Evolutionary conservation across 2,113 vertebrate species (phyloP), one percentile per base, ranked within the genome.

Genomic region (Campylorhamphus procurvoides): DNA sequence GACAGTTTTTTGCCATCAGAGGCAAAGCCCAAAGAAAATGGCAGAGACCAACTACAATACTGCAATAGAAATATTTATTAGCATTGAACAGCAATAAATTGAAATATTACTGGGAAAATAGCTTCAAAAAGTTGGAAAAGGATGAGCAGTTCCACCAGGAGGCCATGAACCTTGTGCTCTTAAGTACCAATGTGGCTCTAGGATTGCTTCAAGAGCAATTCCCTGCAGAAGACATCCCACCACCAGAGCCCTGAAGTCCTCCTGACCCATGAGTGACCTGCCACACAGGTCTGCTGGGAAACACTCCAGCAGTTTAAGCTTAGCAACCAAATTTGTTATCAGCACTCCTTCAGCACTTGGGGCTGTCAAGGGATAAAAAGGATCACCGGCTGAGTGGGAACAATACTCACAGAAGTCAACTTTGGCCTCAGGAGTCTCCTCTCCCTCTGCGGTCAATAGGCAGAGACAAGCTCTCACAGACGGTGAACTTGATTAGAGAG

Each of bases 401-500:
- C 88, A 95, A 66, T 77, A 68, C 78, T 90, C 85, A 82, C 84
- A 91, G 92, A 90, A 95, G 87, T 90, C 84, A 79, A 7, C 67
- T 60, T 69, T 73, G 85, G 67, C 96, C 90, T 94, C 58, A 2
- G 85, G 50, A 94, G 49, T 46, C 85, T 94, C 78, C 44, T 58
- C 90, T 84, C 35, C 24, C 90, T 84, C 87, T 53, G 90, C 2
- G 3, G 75, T 93, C 92, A 80, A 50, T 27, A 18, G 85, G 67
- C 67, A 94, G 92, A 72, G 62, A 60, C 25, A 33, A 93, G 92
- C 84, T 92, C 59, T 66, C 8, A 9, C 92, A 96, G 88, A 75
- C 9, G 10, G 72, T 83, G 92, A 92, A 74, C 88, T 93, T 83
- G 92, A 91, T 97, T 90, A 92, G 85, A 76, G 71, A 93, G 76